Percentiles rank a stretch among this genome's conserved stretches.
phyloP scores from a whole-genome alignment of 2,797 vertebrate genomes.

The Periophthalmus magnuspinnatus region DNA sequence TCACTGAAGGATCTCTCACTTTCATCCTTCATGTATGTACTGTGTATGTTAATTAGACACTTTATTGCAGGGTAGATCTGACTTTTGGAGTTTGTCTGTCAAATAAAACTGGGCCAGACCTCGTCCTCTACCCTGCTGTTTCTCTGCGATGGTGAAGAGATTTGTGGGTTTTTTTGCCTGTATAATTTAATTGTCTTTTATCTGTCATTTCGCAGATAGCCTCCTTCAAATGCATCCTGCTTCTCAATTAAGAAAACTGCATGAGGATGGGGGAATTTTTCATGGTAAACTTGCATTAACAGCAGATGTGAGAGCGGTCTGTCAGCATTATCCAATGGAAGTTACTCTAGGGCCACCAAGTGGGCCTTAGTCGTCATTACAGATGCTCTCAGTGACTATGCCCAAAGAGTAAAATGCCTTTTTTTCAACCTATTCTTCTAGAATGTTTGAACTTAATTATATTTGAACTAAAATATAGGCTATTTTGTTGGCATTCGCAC shows the following conservation, averaged over 20 bases:
- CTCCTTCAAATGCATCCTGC: background rate
- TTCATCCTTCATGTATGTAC: conserved; percentile 47
- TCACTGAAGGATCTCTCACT: conserved; percentile 39
- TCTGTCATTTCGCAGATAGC: background rate
- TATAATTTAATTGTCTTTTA: background rate
- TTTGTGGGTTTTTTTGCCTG: background rate
- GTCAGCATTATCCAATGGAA: background rate
- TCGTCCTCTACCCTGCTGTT: background rate
- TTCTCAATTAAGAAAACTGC: background rate
- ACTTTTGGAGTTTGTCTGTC: conserved; percentile 32
- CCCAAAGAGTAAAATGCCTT: background rate
- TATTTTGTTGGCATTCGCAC: no score
- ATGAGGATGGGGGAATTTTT: background rate
- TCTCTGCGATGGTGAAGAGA: background rate
- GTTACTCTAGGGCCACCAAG: conserved; percentile 35
- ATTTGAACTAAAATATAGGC: no score
- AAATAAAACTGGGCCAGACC: background rate
- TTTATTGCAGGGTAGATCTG: conserved; percentile 35
- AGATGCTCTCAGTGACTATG: background rate
- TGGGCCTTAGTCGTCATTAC: conserved; percentile 20
- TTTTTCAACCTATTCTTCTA: background rate
- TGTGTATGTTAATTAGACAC: conserved; percentile 60
- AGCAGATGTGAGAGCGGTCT: background rate
- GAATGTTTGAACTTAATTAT: no score
- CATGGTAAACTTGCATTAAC: background rate